These are phyloP conservation scores for Pseudomugil gertrudae DNA, from an alignment of 2,797 vertebrate species.

Conservation along the genomic window DNA sequence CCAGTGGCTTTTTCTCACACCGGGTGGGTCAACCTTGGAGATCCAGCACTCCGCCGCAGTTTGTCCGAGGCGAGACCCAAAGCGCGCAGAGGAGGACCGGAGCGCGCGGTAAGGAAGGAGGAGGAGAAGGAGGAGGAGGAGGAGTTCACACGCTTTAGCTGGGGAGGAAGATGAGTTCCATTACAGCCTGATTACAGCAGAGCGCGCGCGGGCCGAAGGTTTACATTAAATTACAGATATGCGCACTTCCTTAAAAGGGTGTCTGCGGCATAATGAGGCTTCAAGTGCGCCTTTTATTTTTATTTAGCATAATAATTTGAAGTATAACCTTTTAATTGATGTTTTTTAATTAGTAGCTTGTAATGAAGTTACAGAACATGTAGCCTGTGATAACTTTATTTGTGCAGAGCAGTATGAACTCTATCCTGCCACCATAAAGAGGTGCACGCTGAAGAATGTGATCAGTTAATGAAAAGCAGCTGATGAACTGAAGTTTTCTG, in stretches of 20 bases:
- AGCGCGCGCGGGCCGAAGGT: conserved; percentile 42
- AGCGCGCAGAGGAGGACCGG: conserved; percentile 71
- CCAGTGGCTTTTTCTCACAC: conserved; percentile 16
- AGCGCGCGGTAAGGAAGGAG: conserved; percentile 42
- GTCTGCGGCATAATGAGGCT: conserved; percentile 7
- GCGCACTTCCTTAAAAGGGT: conserved; percentile 61
- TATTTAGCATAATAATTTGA: background rate
- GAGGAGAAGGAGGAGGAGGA: conserved; percentile 24
- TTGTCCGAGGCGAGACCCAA: conserved; percentile 58
- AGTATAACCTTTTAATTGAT: background rate
- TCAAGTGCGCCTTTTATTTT: background rate
- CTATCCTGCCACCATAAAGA: background rate
- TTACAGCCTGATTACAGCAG: background rate
- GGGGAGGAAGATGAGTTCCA: background rate
- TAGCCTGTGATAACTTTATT: background rate
- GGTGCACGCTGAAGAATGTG: conserved; percentile 20
- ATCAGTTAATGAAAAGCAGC: conserved; percentile 57
- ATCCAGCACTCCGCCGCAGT: conserved; percentile 60
- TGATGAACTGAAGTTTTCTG: conserved; percentile 47
- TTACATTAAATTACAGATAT: conserved; percentile 36
- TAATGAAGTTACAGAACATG: background rate
- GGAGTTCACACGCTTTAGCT: conserved; percentile 46
- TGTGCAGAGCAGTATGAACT: background rate
- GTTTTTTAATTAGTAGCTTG: too few species aligned
- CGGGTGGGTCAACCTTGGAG: conserved; percentile 38